Evolutionary conservation across 23 tunicate species (phyloP), one percentile per base, ranked within the genome.

Genomic region (Ciona savignyi): DNA sequence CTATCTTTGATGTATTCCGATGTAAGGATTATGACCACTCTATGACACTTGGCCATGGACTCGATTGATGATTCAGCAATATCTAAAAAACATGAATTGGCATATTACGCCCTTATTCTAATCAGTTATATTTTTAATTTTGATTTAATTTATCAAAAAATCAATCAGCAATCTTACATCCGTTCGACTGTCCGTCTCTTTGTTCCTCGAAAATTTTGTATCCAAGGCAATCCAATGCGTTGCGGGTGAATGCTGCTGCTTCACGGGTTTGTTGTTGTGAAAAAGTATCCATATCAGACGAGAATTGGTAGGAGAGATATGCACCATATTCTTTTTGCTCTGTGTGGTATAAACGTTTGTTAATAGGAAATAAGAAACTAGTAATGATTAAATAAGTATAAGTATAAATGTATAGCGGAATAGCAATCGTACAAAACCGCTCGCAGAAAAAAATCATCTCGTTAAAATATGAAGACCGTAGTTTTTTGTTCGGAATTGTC

Each of bases 1-100:
- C 70, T 67, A 64, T 81, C 85, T 51, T 81, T 81, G 15, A 81
- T 65, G 28, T 73, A 81, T 23, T 73, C 78, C 29, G 67, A 65
- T 2, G 78, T 64, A 15, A 81, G 30, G 19, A 81, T 27, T 0
- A 81, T 73, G 1, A 81, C 85, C 48, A 81, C 69, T 11, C 85
- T 60, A 29, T 81, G 85, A 65, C 85, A 56, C 30, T 35, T 20
- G 19, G 24, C 35, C 63, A 81, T 65, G 1, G 78, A 64, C 9
- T 35, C 22, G 29, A 29, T 19, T 27, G 76, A 23, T 42, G 64
- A 72, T 63, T 63, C 67, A 25, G 67, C 67, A 63, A 23, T 23
- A 22, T n/a, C 67, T 63, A 63, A 11, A 63, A 22, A 4, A 22
- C 15, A 42, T 42, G 56, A 42, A 42, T 42, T n/a, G n/a, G n/a